A percentile compares a stretch with the other conserved stretches of the same genome.
phyloP scores from a whole-genome alignment of 1,140 invertebrate genomes.

The Drosophila pseudoobscura region DNA sequence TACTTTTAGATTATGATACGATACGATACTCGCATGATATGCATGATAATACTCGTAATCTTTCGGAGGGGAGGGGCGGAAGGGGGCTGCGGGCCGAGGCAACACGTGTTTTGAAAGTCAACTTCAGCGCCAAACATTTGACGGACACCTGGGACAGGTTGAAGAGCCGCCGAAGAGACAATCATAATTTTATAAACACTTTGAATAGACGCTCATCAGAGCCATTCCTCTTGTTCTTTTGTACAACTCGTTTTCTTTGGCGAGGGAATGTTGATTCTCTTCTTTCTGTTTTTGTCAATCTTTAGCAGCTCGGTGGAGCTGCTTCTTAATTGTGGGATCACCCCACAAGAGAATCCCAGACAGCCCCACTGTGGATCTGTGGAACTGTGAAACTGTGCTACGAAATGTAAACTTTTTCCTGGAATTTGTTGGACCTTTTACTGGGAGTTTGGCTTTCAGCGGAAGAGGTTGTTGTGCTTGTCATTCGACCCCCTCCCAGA shows the following conservation, averaged over 20 bases:
- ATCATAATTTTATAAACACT: slow-evolving; percentile 16
- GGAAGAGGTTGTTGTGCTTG: slow-evolving; percentile 34
- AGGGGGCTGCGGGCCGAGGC: no score
- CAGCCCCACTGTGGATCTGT: not conserved
- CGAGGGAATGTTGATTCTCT: not conserved
- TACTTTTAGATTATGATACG: slow-evolving; percentile 42
- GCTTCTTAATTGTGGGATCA: slow-evolving; percentile 13
- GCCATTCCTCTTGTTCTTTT: slow-evolving; percentile 15
- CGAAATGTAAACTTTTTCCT: slow-evolving; percentile 23
- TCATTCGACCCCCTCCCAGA: not conserved
- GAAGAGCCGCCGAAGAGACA: slow-evolving; percentile 2
- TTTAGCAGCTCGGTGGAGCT: not conserved
- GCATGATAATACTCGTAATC: slow-evolving; percentile 57
- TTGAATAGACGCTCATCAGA: slow-evolving; percentile 24
- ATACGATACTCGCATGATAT: slow-evolving; percentile 26
- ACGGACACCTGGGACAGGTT: slow-evolving; percentile 44
- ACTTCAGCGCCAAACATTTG: slow-evolving; percentile 51
- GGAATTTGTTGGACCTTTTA: slow-evolving; percentile 25
- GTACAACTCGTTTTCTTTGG: no score
- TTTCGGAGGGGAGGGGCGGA: not conserved
- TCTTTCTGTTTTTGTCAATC: slow-evolving; percentile 15
- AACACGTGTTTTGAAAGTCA: slow-evolving; percentile 65
- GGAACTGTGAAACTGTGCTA: not conserved
- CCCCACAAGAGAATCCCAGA: slow-evolving; percentile 22
- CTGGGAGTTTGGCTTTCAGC: slow-evolving; percentile 32